Percentiles rank a stretch among this genome's conserved stretches.
Evolutionary conservation across 2,888 invertebrate species (phyloP).

Genomic region (Mechanitis messenoides): DNA sequence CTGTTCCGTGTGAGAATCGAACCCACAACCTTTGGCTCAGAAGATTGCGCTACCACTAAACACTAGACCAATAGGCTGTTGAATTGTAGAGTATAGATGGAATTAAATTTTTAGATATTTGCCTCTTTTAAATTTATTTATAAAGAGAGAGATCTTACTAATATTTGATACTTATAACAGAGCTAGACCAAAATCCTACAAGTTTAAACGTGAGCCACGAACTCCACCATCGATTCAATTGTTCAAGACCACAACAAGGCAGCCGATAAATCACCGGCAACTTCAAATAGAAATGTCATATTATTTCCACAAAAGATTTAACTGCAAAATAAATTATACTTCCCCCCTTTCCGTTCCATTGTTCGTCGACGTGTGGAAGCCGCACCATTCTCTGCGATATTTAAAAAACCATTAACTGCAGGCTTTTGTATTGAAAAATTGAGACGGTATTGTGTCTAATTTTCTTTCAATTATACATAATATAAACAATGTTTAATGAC

Average conservation of each 20-base stretch:
- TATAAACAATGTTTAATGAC: not conserved
- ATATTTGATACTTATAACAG: too few relatives aligned
- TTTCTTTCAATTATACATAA: constrained; percentile 15
- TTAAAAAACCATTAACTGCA: constrained; percentile 76
- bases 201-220: too few relatives aligned
- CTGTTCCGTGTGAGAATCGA: too few relatives aligned
- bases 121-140: too few relatives aligned
- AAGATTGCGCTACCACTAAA: too few relatives aligned
- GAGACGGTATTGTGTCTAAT: constrained; percentile 34
- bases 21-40: too few relatives aligned
- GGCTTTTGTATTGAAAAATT: constrained; percentile 59
- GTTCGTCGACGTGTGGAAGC: constrained; percentile 73
- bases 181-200: too few relatives aligned
- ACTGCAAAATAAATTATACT: constrained; percentile 77
- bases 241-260: constrained; percentile 55
- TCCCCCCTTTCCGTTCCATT: constrained; percentile 65
- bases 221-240: constrained; percentile 42
- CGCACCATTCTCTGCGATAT: constrained; percentile 63
- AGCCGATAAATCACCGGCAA: constrained; percentile 74
- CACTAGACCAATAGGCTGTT: too few relatives aligned
- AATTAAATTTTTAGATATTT: too few relatives aligned
- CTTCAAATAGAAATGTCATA: constrained; percentile 78
- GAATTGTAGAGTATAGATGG: too few relatives aligned
- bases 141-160: too few relatives aligned
- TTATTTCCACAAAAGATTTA: constrained; percentile 78